These are phyloP conservation scores for Heliconius nattereri DNA, from an alignment of 1,140 invertebrate genomes.

Conservation along the genomic window DNA sequence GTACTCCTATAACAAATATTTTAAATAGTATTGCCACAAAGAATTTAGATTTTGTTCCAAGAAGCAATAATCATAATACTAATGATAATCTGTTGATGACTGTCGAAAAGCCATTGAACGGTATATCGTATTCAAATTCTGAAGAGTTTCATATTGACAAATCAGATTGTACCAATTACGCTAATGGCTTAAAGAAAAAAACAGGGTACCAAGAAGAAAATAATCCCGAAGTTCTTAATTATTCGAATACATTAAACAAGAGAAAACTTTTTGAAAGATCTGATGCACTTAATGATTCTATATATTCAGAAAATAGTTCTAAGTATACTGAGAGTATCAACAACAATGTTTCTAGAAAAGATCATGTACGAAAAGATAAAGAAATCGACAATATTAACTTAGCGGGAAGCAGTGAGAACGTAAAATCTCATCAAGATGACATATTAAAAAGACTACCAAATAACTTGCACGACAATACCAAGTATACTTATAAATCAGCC, in stretches of 20 bases:
- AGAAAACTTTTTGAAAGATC: conserved; percentile 66
- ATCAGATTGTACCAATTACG: conserved; percentile 47
- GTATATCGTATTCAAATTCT: conserved; percentile 47
- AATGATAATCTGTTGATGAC: conserved; percentile 20
- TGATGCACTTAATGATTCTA: conserved; percentile 49
- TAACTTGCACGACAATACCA: conserved; percentile 62
- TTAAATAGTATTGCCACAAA: conserved; percentile 50
- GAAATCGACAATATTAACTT: conserved; percentile 21
- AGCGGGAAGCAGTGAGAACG: conserved; percentile 29
- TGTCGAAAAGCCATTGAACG: conserved; percentile 45
- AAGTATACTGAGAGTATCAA: conserved; percentile 48
- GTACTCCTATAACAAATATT: conserved; percentile 52
- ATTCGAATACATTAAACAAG: conserved; percentile 64
- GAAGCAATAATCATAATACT: conserved; percentile 43
- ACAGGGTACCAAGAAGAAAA: conserved; percentile 48
- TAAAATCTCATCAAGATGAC: conserved; percentile 46
- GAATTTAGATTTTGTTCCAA: conserved; percentile 48
- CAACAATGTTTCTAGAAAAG: conserved; percentile 44
- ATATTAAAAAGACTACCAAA: conserved; percentile 47
- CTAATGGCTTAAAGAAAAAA: conserved; percentile 56
- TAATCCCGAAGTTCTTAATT: conserved; percentile 50
- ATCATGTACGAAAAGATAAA: conserved; percentile 39
- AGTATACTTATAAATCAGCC: conserved; percentile 58
- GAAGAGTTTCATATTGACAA: conserved; percentile 61
- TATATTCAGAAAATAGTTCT: conserved; percentile 41